Base-by-base conservation (phyloP, 2,888 invertebrate genomes). In the Galerucella pusilla region DNA sequence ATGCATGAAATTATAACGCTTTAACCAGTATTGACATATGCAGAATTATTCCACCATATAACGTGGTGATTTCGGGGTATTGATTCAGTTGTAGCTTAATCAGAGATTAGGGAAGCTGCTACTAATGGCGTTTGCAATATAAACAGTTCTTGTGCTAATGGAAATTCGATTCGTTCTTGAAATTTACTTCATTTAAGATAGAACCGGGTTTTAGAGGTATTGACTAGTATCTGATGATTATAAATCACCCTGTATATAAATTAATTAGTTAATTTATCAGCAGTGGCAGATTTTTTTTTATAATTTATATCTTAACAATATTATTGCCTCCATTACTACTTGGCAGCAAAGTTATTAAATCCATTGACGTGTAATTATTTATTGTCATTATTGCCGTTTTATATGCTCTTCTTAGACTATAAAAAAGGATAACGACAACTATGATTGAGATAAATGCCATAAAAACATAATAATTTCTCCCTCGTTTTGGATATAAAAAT, bases 11-110 rank as follows among this genome's bases (percentile, higher is more conserved):
- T 70, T 73, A 71, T 42, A 35, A 63, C 42, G 49, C 61, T 63
- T 67, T 61, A 68, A 68, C 68, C 63, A 71, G 73, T 73, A 73
- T 73, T 73, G 73, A 76, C 73, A 71, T 67, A 71, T 71, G 71
- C 71, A 65, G 59, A 67, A 68, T 59, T 65, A 69, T 72, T 75
- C 35, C 66, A 75, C 14, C 54, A 54, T 14, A 16, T 70, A 57
- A 73, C 68, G 66, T 46, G 66, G 64, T 76, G 64, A 76, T 71
- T 73, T 64, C 20, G 61, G 35, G 7, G 35, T 42, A 42, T 42
- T 9, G 35, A 42, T 42, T 16, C 54, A 16, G n/a, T 54, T 16
- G 16, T 54, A 49, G 49, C 14, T 49, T 49, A 49, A 49, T 49
- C 14, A 49, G 11, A 49, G 49, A 49, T 49, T 49, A 49, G 49